A percentile compares a stretch with the other conserved stretches of the same genome.
Conservation (phyloP, 2,797 vertebrate species). For the Intellagama lesueurii region DNA sequence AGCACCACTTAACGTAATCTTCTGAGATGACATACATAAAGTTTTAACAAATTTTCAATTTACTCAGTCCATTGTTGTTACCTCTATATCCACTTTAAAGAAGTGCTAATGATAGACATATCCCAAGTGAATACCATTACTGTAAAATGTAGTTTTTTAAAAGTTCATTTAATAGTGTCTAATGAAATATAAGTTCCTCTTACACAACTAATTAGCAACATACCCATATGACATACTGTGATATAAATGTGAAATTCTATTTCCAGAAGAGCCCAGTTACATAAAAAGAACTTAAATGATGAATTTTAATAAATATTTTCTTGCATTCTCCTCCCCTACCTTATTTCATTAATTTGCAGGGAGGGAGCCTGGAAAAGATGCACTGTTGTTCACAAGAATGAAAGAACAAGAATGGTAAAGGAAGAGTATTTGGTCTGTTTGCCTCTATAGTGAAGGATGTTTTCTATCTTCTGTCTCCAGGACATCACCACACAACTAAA, state of each 20-base stretch:
- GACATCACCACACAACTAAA: background rate
- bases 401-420: background rate
- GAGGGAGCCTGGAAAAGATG: background rate
- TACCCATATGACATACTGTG: background rate
- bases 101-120: constrained; percentile 5
- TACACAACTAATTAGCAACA: constrained; percentile 19
- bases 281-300: background rate
- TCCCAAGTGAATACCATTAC: background rate
- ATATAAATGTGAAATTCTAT: background rate
- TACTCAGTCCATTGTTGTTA: constrained; percentile 20
- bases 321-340: background rate
- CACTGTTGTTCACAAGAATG: background rate
- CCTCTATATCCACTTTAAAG: constrained; percentile 2
- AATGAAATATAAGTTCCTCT: constrained; percentile 11
- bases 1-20: constrained; percentile 18
- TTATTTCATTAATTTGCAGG: background rate
- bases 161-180: background rate
- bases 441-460: background rate
- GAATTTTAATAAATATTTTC: background rate
- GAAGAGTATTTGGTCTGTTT: background rate
- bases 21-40: constrained; percentile 27
- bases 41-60: background rate
- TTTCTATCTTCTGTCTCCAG: background rate
- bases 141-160: background rate
- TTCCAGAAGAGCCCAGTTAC: background rate